Evolutionary conservation across 2,888 invertebrate genomes (phyloP), one percentile per base, ranked within the genome.

Genomic region (Petrophora chlorosata): DNA sequence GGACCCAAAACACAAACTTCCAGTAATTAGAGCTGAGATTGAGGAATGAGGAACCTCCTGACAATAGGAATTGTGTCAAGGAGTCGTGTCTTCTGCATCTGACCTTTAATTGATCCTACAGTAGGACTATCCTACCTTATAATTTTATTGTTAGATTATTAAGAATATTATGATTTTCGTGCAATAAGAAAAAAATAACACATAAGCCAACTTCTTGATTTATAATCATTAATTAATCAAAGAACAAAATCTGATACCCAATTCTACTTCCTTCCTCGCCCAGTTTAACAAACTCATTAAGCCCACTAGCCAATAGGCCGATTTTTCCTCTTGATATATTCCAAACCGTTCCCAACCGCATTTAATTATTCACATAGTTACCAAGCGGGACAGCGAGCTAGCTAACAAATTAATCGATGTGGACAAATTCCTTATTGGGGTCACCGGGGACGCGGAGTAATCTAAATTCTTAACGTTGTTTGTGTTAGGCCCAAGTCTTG

Each of bases 371-470:
- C 45, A 45, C 43, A 44, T 26, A 23, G 43, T 29, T 39, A 48
- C 35, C 38, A 7, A 34, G 33, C 34, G 25, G 30, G 32, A 3
- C 44, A 34, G 19, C 22, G 23, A 12, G 35, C 41, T 44, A 40
- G 49, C 58, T 63, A 62, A 67, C 65, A 59, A 68, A 70, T 74
- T 70, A 70, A 70, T 70, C 67, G 69, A 67, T 67, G 66, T 67
- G 70, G 69, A 67, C 73, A 66, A 69, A 73, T 71, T 65, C 63
- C 68, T 60, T 62, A 57, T 59, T 58, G 60, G 53, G 60, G 60
- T 61, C 60, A 58, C 56, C 38, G 48, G 47, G 42, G 34, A 44
- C 46, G 28, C 41, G 45, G 53, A 56, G 58, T 58, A 59, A 63
- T 63, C 57, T 63, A 63, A 63, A 63, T 63, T 61, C 63, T 63